Evolutionary conservation across 2,797 vertebrate genomes (phyloP).

Genomic region (Epinephelus malabaricus): DNA sequence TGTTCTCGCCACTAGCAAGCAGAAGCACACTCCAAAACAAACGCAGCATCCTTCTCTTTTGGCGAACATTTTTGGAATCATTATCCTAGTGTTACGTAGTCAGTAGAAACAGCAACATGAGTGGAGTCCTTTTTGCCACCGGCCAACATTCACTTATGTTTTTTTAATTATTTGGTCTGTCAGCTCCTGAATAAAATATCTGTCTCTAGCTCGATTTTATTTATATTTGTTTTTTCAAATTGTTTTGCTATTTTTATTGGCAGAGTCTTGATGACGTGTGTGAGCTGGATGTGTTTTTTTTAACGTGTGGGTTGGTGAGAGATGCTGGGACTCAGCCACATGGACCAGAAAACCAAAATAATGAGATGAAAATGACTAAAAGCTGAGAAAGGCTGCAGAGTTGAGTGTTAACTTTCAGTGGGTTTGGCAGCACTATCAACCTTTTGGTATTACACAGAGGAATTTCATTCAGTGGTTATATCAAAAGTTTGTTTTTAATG

Average conservation of each 20-base stretch:
- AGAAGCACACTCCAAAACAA: background rate
- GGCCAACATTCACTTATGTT: background rate
- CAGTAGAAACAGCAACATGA: background rate
- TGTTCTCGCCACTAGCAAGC: background rate
- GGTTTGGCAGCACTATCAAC: background rate
- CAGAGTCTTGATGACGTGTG: background rate
- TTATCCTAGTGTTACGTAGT: background rate
- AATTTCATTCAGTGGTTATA: background rate
- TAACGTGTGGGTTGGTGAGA: background rate
- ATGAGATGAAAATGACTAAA: conserved; percentile 16
- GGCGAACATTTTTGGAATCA: background rate
- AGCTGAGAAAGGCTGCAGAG: conserved; percentile 13
- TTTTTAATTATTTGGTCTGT: background rate
- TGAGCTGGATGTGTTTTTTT: background rate
- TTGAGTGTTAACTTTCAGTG: conserved; percentile 8
- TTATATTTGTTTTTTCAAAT: background rate
- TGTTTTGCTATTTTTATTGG: background rate
- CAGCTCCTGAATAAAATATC: conserved; percentile 11
- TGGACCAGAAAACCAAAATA: conserved; percentile 10
- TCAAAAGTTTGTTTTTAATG: background rate
- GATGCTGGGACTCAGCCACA: background rate
- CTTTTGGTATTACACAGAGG: background rate
- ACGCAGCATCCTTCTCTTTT: background rate
- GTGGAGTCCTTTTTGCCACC: background rate
- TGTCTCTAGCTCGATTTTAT: background rate